A percentile compares a stretch with the other conserved stretches of the same genome.
Conservation (phyloP, 1,140 invertebrate genomes). For the Nomia melanderi region DNA sequence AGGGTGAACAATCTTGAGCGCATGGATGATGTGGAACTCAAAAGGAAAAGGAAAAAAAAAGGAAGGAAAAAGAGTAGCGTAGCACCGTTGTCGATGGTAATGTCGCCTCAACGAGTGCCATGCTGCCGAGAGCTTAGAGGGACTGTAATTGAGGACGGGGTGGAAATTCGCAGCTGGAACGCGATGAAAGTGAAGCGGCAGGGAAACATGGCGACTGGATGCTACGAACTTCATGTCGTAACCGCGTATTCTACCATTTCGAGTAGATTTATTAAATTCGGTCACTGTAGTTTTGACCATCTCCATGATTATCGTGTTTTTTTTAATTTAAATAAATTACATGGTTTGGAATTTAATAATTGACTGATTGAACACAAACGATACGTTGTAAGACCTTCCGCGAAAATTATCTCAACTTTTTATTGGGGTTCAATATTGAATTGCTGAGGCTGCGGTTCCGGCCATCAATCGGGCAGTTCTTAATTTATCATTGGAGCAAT, state of each 20-base stretch:
- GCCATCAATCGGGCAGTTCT: too few relatives aligned
- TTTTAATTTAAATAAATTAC: too few relatives aligned
- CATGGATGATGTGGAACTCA: background rate
- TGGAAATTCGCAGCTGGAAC: constrained; percentile 10
- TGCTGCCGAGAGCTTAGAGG: background rate
- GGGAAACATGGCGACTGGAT: background rate
- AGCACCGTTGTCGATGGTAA: background rate
- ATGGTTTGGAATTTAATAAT: too few relatives aligned
- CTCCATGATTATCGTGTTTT: too few relatives aligned
- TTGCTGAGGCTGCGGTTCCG: too few relatives aligned
- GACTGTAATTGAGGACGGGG: constrained; percentile 12
- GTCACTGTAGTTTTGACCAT: too few relatives aligned
- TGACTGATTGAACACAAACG: too few relatives aligned
- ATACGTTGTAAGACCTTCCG: too few relatives aligned
- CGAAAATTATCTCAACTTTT: too few relatives aligned
- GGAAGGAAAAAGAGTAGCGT: background rate
- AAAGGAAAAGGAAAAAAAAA: background rate
- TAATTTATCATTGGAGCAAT: too few relatives aligned
- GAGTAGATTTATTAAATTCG: too few relatives aligned
- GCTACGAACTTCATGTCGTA: background rate
- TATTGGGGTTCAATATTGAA: too few relatives aligned
- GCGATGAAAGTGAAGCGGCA: constrained; percentile 4
- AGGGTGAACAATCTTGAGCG: constrained; percentile 9
- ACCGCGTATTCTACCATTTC: background rate
- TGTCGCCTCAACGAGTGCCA: constrained; percentile 3